Evolutionary conservation across 1,140 invertebrate genomes (phyloP).

Genomic region (Megathymus violae): DNA sequence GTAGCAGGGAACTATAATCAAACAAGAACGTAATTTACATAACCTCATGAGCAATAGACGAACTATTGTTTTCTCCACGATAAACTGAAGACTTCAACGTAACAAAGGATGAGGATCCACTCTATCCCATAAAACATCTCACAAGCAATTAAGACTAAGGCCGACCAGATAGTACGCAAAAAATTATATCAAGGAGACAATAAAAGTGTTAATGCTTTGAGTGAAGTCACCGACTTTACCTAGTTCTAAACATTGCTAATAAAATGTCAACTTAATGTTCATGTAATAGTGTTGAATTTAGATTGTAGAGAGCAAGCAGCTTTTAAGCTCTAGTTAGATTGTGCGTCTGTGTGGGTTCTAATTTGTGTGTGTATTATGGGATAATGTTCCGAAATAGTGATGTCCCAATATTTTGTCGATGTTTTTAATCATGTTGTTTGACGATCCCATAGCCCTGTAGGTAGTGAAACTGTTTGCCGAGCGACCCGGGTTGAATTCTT

Average conservation of each 20-base stretch:
- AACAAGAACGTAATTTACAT: no score
- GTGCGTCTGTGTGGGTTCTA: conserved; percentile 47
- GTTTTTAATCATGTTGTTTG: conserved; percentile 3
- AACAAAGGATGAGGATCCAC: conserved; percentile 2
- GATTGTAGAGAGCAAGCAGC: conserved; percentile 28
- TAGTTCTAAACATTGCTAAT: conserved; percentile 14
- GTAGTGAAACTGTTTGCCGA: no score
- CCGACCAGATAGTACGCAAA: conserved; percentile 20
- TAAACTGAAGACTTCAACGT: not conserved
- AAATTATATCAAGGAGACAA: conserved; percentile 40
- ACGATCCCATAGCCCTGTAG: no score
- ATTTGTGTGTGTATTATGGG: conserved; percentile 55
- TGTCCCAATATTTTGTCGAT: conserved; percentile 36
- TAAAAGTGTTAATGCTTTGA: conserved; percentile 42
- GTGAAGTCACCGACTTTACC: conserved; percentile 42
- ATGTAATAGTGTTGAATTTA: conserved; percentile 31
- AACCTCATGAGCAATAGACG: no score
- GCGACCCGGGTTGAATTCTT: no score
- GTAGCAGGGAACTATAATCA: no score
- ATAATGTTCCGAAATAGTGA: conserved; percentile 52
- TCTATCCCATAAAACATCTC: conserved; percentile 27
- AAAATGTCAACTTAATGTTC: conserved; percentile 32
- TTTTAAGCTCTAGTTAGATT: conserved; percentile 56
- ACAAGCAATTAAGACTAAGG: not conserved
- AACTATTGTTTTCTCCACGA: conserved; percentile 6